Base-by-base conservation (phyloP, 2,888 invertebrate genomes). In the Protonemura montana region DNA sequence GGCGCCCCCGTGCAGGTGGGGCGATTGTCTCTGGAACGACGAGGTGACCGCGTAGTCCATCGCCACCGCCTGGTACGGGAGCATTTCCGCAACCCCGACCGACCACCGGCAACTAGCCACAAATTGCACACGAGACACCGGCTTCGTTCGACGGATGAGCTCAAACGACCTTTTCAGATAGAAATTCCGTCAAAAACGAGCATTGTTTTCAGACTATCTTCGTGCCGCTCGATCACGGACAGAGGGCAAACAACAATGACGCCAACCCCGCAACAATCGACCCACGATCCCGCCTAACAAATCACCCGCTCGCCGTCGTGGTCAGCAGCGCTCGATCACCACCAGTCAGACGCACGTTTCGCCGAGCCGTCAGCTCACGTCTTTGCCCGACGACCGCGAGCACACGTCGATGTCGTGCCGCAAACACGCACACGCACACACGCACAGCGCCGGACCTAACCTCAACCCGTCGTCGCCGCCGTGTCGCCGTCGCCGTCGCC, bases 1-100 rank as follows among this genome's bases (percentile, higher is more conserved):
- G 85, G 90, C 93, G 89, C 94, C 94, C 92, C 94, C 92, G 89
- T 92, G 92, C 89, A 92, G 93, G 87, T 91, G 92, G 88, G 92
- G 91, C 89, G 92, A 92, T 90, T 93, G 93, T 87, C 93, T 91
- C 89, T 92, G 93, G 90, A 92, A 92, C 89, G 89, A 89, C 30
- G 89, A 89, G 41, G 89, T 88, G 85, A 90, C 90, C 86, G 92
- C 93, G 90, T 93, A 93, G 91, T 93, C 93, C 97, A 97, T 97
- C 90, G 97, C 96, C 90, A 97, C 96, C 86, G 90, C 90, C 87
- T 90, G 90, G 89, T 90, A 90, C 81, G 90, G 90, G 87, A 90
- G 88, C 90, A 90, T 90, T 87, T 88, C 88, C 59, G 59, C 59
- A 21, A 21, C 7, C 59, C 59, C 59, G 21, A 59, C 41, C 41